These are phyloP conservation scores for Conomelus anceps DNA, from an alignment of 2,888 invertebrate species.

Conservation along the genomic window DNA sequence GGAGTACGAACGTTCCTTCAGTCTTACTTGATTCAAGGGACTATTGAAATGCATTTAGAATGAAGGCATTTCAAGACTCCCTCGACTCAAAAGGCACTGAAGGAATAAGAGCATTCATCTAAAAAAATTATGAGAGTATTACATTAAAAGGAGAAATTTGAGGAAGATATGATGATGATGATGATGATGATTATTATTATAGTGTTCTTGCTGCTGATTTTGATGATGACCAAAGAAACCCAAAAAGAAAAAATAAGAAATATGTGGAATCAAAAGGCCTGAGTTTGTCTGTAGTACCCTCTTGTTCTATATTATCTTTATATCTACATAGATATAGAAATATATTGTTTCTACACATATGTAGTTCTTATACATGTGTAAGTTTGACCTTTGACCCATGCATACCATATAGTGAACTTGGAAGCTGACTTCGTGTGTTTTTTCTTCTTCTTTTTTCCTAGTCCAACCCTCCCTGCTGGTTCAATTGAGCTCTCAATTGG, in stretches of 20 bases:
- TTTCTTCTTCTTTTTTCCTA: background rate
- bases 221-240: background rate
- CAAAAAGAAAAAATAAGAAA: background rate
- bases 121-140: too few species aligned
- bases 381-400: background rate
- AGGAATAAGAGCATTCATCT: too few species aligned
- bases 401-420: background rate
- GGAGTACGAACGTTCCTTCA: too few species aligned
- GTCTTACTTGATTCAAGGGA: too few species aligned
- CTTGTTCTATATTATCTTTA: background rate
- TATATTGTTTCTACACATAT: background rate
- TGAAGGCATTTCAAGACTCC: too few species aligned
- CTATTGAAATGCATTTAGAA: too few species aligned
- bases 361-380: background rate
- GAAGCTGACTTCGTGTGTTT: background rate
- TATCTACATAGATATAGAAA: background rate
- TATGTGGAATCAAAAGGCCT: background rate
- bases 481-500: conserved; percentile 25
- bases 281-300: background rate
- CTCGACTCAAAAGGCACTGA: too few species aligned
- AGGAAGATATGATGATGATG: too few species aligned
- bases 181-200: too few species aligned
- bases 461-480: background rate
- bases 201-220: background rate
- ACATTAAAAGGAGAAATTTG: too few species aligned